phyloP scores from a whole-genome alignment of 2,797 vertebrate species.

The Anableps anableps region DNA sequence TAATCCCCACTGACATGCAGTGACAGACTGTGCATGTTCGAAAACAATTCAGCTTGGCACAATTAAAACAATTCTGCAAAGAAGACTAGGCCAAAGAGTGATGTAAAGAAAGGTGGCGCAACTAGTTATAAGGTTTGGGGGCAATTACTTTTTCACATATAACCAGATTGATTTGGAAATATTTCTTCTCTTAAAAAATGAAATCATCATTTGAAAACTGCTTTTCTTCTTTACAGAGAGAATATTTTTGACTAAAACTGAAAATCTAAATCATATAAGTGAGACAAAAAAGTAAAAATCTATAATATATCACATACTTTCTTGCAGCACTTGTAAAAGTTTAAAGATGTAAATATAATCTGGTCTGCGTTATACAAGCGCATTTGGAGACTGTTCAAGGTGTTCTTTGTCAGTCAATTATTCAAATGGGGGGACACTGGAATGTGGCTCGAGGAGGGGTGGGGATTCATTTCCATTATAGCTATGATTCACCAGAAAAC shows the following conservation, averaged over 20 bases:
- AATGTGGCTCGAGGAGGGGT: not conserved
- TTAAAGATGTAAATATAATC: slow-evolving; percentile 16
- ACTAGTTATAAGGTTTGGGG: not conserved
- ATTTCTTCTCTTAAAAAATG: not conserved
- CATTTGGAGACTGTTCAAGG: slow-evolving; percentile 14
- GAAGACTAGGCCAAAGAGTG: not conserved
- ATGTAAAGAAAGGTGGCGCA: not conserved
- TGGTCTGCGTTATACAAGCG: slow-evolving; percentile 10
- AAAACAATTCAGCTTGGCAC: too few relatives aligned
- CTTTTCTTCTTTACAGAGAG: not conserved
- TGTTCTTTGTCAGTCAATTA: slow-evolving; percentile 48
- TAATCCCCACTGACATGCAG: not conserved
- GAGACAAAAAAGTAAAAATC: not conserved
- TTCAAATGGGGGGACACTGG: slow-evolving; percentile 23
- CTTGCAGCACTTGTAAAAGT: not conserved
- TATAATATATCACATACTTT: not conserved
- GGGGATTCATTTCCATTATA: slow-evolving; percentile 42
- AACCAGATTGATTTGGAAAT: not conserved
- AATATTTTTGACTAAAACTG: not conserved
- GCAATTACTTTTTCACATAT: not conserved
- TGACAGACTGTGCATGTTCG: not conserved
- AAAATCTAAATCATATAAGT: not conserved
- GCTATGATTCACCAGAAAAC: slow-evolving; percentile 45
- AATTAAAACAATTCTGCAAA: not conserved
- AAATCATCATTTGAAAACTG: not conserved